Conservation (phyloP, 2,888 invertebrate genomes). For the Eledone cirrhosa region DNA sequence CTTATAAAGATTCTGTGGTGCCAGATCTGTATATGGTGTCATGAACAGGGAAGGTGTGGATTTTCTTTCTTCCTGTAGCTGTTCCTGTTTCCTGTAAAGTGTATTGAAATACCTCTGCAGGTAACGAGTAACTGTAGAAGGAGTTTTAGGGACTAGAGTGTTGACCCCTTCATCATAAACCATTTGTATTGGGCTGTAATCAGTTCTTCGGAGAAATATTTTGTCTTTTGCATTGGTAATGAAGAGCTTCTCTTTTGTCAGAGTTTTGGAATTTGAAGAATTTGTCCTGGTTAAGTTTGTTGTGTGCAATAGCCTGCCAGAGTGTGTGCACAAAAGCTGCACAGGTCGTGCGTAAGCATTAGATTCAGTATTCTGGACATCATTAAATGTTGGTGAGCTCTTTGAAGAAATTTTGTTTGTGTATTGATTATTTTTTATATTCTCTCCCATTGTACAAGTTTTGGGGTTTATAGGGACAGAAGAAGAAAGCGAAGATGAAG, state of each 20-base stretch:
- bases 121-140: constrained; percentile 1
- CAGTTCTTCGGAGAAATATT: neutral
- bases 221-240: neutral
- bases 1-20: neutral
- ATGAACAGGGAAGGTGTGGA: neutral
- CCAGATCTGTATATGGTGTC: neutral
- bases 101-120: constrained; percentile 1
- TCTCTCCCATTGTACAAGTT: too few species aligned
- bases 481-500: neutral
- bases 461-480: neutral
- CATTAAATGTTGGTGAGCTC: too few species aligned
- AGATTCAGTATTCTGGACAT: neutral
- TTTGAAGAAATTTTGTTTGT: too few species aligned
- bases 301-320: constrained; percentile 1
- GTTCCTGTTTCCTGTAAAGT: neutral
- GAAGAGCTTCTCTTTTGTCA: neutral
- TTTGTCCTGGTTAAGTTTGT: neutral
- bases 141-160: too few species aligned
- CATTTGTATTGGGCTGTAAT: constrained; percentile 14
- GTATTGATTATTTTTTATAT: too few species aligned
- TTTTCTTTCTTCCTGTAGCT: neutral
- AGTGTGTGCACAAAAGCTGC: constrained; percentile 7
- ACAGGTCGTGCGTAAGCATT: neutral
- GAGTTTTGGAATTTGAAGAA: neutral
- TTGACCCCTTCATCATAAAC: neutral